These are phyloP conservation scores for Athalia cordata DNA, from an alignment of 2,888 invertebrate species.

Conservation along the genomic window DNA sequence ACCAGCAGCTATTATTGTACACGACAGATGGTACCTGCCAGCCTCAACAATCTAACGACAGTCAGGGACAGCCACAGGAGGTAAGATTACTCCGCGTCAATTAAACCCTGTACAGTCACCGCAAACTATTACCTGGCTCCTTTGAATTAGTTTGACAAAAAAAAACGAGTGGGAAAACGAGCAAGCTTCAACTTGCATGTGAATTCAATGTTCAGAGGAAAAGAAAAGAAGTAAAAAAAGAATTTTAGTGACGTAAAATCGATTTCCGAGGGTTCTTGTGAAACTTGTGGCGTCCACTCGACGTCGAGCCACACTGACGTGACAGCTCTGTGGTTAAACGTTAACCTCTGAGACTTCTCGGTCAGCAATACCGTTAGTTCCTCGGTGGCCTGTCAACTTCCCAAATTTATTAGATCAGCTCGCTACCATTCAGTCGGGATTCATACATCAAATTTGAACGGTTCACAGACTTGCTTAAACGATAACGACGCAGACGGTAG, in stretches of 20 bases:
- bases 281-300: constrained; percentile 67
- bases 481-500: constrained; percentile 61
- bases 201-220: too few species aligned
- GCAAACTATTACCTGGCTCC: not conserved
- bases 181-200: too few species aligned
- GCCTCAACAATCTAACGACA: constrained; percentile 62
- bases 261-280: not conserved
- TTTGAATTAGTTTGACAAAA: not conserved
- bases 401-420: constrained; percentile 60
- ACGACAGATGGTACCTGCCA: constrained; percentile 64
- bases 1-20: constrained; percentile 68
- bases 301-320: constrained; percentile 69
- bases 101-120: not conserved
- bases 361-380: constrained; percentile 53
- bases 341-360: not conserved
- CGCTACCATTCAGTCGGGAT: constrained; percentile 65
- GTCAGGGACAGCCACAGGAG: constrained; percentile 65
- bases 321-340: constrained; percentile 57
- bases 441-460: constrained; percentile 58
- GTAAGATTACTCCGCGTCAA: constrained; percentile 54
- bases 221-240: not conserved
- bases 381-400: constrained; percentile 68
- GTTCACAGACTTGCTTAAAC: constrained; percentile 58
- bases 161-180: not conserved
- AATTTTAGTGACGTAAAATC: not conserved